phyloP scores from a whole-genome alignment of 1,140 invertebrate species.

The Zaprionus ghesquierei region DNA sequence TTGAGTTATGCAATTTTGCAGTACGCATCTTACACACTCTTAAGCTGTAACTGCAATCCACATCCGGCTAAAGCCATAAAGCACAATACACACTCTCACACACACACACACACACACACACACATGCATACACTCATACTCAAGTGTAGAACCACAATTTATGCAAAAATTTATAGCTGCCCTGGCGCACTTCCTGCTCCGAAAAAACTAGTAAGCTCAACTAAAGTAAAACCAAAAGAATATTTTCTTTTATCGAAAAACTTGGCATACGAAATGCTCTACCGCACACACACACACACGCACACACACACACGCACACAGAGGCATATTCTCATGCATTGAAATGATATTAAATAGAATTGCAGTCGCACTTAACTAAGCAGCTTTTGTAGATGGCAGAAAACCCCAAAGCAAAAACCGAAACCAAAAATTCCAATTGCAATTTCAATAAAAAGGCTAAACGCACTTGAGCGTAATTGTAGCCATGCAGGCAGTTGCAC shows the following conservation, averaged over 20 bases:
- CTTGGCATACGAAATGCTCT: conserved; percentile 66
- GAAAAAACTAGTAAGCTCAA: conserved; percentile 3
- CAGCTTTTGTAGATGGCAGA: conserved; percentile 35
- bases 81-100: conserved; percentile 8
- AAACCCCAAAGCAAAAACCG: conserved; percentile 31
- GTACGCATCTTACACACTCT: conserved; percentile 49
- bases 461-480: conserved; percentile 78
- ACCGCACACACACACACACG: conserved; percentile 27
- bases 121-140: no score
- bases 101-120: not conserved
- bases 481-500: conserved; percentile 34
- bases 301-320: not conserved
- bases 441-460: conserved; percentile 69
- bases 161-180: conserved; percentile 73
- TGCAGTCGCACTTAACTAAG: conserved; percentile 61
- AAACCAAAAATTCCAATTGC: conserved; percentile 58
- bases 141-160: conserved; percentile 56
- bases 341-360: conserved; percentile 56
- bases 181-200: conserved; percentile 57
- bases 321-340: conserved; percentile 51
- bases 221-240: conserved; percentile 32
- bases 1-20: conserved; percentile 71
- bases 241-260: conserved; percentile 66
- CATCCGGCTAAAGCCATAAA: conserved; percentile 54
- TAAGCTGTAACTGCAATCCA: conserved; percentile 60